Conservation (phyloP, 2,888 invertebrate species). For the Athalia rosae region DNA sequence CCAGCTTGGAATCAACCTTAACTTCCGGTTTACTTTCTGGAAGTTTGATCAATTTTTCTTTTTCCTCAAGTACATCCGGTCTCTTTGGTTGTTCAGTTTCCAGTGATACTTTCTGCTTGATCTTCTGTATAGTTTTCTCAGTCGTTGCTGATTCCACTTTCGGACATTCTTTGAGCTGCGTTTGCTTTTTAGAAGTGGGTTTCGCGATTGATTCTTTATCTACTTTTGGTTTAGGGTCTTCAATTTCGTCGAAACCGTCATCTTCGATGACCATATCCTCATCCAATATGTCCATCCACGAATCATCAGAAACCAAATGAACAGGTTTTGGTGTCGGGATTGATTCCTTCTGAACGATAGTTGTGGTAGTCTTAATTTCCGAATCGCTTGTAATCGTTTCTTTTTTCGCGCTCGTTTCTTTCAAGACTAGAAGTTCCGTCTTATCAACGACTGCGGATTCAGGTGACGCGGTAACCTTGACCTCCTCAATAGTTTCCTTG, state of each 20-base stretch:
- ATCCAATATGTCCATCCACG: conserved; percentile 29
- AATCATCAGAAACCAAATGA: conserved; percentile 41
- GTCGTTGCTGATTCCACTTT: not conserved
- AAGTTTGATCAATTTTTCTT: conserved; percentile 29
- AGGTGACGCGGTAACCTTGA: conserved; percentile 65
- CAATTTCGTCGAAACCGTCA: conserved; percentile 24
- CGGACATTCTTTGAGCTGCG: not conserved
- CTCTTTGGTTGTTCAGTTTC: conserved; percentile 49
- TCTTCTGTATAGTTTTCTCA: conserved; percentile 43
- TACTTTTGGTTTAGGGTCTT: conserved; percentile 37
- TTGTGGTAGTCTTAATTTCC: conserved; percentile 11
- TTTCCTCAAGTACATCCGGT: not conserved
- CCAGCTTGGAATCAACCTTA: conserved; percentile 15
- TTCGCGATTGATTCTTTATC: conserved; percentile 18
- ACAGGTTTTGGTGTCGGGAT: conserved; percentile 1
- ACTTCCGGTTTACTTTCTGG: conserved; percentile 33
- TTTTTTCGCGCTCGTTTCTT: conserved; percentile 42
- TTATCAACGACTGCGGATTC: conserved; percentile 61
- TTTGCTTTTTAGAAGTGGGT: conserved; percentile 4
- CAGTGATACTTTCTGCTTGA: conserved; percentile 51
- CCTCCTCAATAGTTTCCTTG: conserved; percentile 63
- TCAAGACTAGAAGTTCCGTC: conserved; percentile 46
- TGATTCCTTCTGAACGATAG: conserved; percentile 22
- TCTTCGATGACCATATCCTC: conserved; percentile 30
- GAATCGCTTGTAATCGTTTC: conserved; percentile 14